Percentiles rank a stretch among this genome's conserved stretches.
Evolutionary conservation across 2,888 invertebrate genomes (phyloP).

Genomic region (Orgyia antiqua): DNA sequence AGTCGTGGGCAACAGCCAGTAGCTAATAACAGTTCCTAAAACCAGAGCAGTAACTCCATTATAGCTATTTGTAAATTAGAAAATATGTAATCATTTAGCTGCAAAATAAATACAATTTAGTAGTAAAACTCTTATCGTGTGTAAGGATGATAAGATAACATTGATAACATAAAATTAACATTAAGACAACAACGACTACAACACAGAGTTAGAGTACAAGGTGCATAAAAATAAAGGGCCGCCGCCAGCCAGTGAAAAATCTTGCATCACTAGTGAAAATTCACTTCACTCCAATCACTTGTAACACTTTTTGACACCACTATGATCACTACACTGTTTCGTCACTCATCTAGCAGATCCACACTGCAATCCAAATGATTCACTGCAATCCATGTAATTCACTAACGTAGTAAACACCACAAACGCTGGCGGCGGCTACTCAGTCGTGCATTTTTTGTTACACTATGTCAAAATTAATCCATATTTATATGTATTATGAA

Average conservation of each 20-base stretch:
- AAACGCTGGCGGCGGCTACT: constrained; percentile 63
- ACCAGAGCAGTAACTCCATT: too few species aligned
- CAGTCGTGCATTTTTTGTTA: constrained; percentile 44
- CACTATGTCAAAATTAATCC: constrained; percentile 17
- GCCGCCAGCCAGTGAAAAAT: constrained; percentile 59
- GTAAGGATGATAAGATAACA: too few species aligned
- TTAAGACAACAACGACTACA: constrained; percentile 5
- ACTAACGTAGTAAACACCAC: constrained; percentile 31
- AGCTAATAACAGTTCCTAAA: too few species aligned
- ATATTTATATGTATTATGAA: constrained; percentile 4
- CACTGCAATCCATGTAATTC: constrained; percentile 72
- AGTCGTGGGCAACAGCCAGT: too few species aligned
- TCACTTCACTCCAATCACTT: constrained; percentile 57
- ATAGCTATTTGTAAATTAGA: too few species aligned
- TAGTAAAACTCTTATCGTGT: too few species aligned
- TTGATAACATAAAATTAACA: too few species aligned
- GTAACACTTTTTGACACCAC: constrained; percentile 54
- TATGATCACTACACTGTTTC: constrained; percentile 63
- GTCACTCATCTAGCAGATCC: constrained; percentile 53
- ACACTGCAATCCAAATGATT: constrained; percentile 73
- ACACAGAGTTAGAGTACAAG: constrained; percentile 55
- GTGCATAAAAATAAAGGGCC: constrained; percentile 62
- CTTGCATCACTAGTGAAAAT: constrained; percentile 20
- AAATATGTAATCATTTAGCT: too few species aligned
- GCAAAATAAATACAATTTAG: too few species aligned